Evolutionary conservation across 2,113 vertebrate species (phyloP), one percentile per base, ranked within the genome.

Genomic region (Podocnemis expansa): DNA sequence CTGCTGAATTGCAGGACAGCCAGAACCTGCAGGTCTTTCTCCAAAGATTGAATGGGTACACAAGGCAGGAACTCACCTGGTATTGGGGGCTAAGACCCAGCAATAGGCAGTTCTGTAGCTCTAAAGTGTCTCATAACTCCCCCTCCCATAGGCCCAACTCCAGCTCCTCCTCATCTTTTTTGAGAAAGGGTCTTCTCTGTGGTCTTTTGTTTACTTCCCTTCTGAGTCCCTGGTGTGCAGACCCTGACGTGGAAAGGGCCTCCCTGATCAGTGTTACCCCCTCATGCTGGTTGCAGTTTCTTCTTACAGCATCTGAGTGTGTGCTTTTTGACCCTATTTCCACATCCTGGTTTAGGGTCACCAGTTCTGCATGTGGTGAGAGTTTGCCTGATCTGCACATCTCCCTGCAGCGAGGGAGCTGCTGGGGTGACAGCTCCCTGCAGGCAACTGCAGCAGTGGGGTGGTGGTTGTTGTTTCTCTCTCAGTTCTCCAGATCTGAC

Each of bases 401-500:
- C 73, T 12, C 34, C 14, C 73, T 1, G 0, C 79, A 12, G 83
- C 76, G 76, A 55, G 80, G 24, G 10, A 29, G 34, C 31, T 52
- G 63, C 82, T 14, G 52, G 56, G 27, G 80, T 10, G 47, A 49
- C 25, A 27, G 25, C 43, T 52, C 63, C 51, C 58, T 63, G 63
- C 31, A 5, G 80, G 55, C 52, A 81, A 38, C 47, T 0, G 0
- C 38, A 85, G 83, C 2, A 0, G 25, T 41, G 19, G 47, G 17
- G 31, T 63, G 47, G 55, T 27, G 79, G 73, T 8, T 91, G 73
- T 93, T 97, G 73, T 94, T 95, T 87, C 80, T 90, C 79, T 80
- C 86, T 31, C 82, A 81, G 95, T 97, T 96, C 96, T 95, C 92
- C 93, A 96, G 82, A 89, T 82, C 84, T 11, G 27, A 91, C 92